These are phyloP conservation scores for Porites divaricata DNA, from an alignment of 92 coral and sea anemone species.

Conservation along the genomic window DNA sequence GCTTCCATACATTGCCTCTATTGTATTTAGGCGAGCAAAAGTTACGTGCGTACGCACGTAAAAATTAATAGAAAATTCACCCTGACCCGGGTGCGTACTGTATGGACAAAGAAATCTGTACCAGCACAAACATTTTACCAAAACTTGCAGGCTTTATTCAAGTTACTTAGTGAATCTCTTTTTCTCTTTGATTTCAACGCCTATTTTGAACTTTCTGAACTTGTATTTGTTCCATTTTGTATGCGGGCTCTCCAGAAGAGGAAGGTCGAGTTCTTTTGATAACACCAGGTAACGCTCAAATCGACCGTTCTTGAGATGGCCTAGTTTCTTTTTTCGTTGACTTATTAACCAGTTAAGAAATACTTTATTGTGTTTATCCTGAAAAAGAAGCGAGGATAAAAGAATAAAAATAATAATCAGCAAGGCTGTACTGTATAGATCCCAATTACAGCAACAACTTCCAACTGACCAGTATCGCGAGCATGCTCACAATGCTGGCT, in stretches of 20 bases:
- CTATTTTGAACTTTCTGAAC: conserved; percentile 85
- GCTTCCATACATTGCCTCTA: no score
- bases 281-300: conserved; percentile 85
- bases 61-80: no score
- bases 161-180: conserved; percentile 51
- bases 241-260: conserved; percentile 77
- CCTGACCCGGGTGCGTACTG: neutral
- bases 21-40: no score
- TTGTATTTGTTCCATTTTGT: conserved; percentile 91
- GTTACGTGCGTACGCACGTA: no score
- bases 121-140: neutral
- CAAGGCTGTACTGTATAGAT: neutral
- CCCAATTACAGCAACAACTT: neutral
- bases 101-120: neutral
- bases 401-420: neutral
- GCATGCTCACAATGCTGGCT: no score
- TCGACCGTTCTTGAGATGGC: conserved; percentile 56
- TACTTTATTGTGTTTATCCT: conserved; percentile 95
- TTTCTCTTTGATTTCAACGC: conserved; percentile 88
- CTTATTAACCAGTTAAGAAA: conserved; percentile 83
- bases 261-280: conserved; percentile 71
- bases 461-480: neutral
- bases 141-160: neutral
- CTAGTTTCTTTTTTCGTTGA: conserved; percentile 85
- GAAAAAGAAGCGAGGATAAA: neutral